Evolutionary conservation across 2,888 invertebrate genomes (phyloP).

Genomic region (Andrena chrysosceles): DNA sequence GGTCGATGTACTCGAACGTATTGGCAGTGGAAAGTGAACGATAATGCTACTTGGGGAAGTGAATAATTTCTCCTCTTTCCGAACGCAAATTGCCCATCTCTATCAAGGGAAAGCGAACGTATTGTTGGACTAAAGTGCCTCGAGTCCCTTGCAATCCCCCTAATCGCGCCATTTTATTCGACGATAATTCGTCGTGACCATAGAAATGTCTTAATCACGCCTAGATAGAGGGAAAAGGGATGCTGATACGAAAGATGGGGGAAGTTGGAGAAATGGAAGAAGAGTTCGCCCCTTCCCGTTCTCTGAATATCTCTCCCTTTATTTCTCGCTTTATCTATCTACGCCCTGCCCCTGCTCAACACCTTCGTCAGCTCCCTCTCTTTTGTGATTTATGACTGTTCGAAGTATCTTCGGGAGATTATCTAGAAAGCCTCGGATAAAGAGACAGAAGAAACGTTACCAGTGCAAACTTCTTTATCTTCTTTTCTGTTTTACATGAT

Average conservation of each 20-base stretch:
- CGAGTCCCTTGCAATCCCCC: slow-evolving; percentile 65
- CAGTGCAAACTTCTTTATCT: slow-evolving; percentile 13
- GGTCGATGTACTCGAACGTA: too few species aligned
- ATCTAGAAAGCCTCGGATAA: slow-evolving; percentile 42
- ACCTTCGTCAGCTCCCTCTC: slow-evolving; percentile 38
- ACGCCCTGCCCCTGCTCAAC: slow-evolving; percentile 26
- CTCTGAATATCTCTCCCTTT: slow-evolving; percentile 47
- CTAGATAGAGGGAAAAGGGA: slow-evolving; percentile 9
- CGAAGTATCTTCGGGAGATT: slow-evolving; percentile 72
- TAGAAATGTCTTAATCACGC: slow-evolving; percentile 76
- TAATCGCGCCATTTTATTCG: slow-evolving; percentile 73
- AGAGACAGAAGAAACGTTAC: slow-evolving; percentile 45
- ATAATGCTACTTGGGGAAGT: not conserved
- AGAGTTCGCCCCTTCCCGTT: slow-evolving; percentile 1
- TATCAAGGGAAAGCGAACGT: slow-evolving; percentile 28
- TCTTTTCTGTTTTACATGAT: not conserved
- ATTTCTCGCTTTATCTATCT: slow-evolving; percentile 9
- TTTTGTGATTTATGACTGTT: slow-evolving; percentile 75
- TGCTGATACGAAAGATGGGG: slow-evolving; percentile 25
- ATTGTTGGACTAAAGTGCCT: slow-evolving; percentile 70
- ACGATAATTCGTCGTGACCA: slow-evolving; percentile 75
- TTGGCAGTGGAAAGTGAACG: not conserved
- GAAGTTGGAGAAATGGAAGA: slow-evolving; percentile 2
- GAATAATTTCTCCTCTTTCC: not conserved
- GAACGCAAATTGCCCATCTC: not conserved